Evolutionary conservation across 2,113 vertebrate genomes (phyloP).

Genomic region (Ictidomys tridecemlineatus): DNA sequence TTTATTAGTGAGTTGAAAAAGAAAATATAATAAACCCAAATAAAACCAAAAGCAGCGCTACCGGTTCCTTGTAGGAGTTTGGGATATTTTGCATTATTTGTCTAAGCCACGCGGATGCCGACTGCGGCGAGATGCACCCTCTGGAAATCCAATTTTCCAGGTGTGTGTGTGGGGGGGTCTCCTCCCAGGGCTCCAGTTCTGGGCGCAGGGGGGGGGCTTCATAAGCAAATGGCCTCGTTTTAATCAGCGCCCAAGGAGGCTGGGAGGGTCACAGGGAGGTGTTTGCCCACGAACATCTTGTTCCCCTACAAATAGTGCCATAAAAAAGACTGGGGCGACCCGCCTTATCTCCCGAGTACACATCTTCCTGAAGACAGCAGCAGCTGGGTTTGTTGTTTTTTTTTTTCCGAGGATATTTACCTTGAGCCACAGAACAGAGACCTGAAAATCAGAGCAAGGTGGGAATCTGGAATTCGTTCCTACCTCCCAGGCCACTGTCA

Average conservation of each 20-base stretch:
- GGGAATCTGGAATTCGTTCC: not conserved
- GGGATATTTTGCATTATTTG: conserved; percentile 81
- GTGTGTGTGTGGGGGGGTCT: not conserved
- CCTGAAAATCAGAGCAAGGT: conserved; percentile 50
- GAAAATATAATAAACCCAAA: conserved; percentile 24
- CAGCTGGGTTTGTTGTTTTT: not conserved
- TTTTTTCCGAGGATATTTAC: conserved; percentile 68
- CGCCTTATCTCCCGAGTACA: conserved; percentile 80
- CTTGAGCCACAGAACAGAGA: conserved; percentile 9
- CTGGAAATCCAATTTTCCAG: conserved; percentile 76
- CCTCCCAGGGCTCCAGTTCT: not conserved
- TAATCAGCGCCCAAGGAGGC: not conserved
- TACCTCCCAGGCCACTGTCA: not conserved
- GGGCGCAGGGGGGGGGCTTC: not conserved
- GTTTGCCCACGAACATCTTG: conserved; percentile 71
- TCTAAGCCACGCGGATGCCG: conserved; percentile 77
- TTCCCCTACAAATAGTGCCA: conserved; percentile 69
- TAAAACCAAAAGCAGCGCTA: conserved; percentile 75
- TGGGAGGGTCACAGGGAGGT: conserved; percentile 48
- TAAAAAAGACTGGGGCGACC: conserved; percentile 60
- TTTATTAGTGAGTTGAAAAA: conserved; percentile 83
- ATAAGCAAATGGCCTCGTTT: conserved; percentile 33
- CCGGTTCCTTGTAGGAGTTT: conserved; percentile 1
- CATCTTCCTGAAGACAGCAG: conserved; percentile 64
- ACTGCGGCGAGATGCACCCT: conserved; percentile 59